Conservation (phyloP, 1,140 invertebrate species). For the Drosophila pseudoananassae region DNA sequence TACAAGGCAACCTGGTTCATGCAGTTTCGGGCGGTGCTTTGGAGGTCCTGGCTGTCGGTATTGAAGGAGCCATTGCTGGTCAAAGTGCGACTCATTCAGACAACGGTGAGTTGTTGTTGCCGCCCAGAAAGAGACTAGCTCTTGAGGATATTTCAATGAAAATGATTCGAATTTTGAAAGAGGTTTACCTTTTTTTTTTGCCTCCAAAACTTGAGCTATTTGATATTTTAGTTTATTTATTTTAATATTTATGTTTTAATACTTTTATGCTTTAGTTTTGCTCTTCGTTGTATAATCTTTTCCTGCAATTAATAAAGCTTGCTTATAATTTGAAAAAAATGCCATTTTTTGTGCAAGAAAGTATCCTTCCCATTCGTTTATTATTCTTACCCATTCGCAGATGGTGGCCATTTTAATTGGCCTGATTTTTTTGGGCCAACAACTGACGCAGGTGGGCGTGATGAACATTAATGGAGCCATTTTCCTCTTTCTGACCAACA, state of each 20-base stretch:
- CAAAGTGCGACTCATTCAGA: constrained; percentile 94
- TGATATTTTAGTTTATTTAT: not conserved
- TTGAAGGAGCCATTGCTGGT: constrained; percentile 95
- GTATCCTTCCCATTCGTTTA: not conserved
- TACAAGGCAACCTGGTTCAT: constrained; percentile 95
- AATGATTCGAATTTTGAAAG: not conserved
- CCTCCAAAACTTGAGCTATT: not conserved
- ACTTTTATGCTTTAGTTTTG: not conserved
- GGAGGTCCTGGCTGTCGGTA: constrained; percentile 94
- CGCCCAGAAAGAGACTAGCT: not conserved
- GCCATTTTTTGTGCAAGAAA: not conserved
- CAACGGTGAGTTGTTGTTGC: constrained; percentile 88
- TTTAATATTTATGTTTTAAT: not conserved
- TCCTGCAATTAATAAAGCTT: constrained; percentile 2
- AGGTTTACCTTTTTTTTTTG: not conserved
- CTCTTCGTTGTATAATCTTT: not conserved
- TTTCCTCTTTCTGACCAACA: constrained; percentile 96
- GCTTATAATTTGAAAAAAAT: not conserved
- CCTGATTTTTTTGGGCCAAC: constrained; percentile 94
- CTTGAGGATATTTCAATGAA: not conserved
- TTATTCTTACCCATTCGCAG: constrained; percentile 84
- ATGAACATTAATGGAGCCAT: constrained; percentile 98
- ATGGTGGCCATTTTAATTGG: constrained; percentile 94
- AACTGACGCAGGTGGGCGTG: constrained; percentile 93
- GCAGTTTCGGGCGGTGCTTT: constrained; percentile 95